Base-by-base conservation (phyloP, 2,888 invertebrate genomes). In the Drosophila acutilabella region DNA sequence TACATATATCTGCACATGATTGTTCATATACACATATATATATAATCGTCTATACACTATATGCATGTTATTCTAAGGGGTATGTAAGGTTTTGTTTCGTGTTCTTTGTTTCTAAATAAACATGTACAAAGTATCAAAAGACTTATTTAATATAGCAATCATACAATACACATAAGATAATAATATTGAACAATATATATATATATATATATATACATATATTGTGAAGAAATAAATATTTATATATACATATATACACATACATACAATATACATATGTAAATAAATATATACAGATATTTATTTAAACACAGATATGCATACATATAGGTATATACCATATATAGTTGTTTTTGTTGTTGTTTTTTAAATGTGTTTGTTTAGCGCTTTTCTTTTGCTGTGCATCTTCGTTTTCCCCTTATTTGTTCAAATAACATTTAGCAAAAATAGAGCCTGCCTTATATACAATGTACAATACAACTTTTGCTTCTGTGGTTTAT, bases 371-470 rank as follows among this genome's bases (percentile, higher is more conserved):
- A 65, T 71, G 54, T 75, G 67, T 81, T 68, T 83, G 65, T 81
- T 79, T 85, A 87, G 80, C 80, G 84, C 64, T 78, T 80, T 80
- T 73, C 78, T 71, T 79, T 75, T 80, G 75, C 77, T 78, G 69
- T 86, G 77, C 71, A 83, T 75, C 75, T 64, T 73, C 78, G 66
- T 74, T 86, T 86, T 85, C 81, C 75, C 87, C 80, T 71, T 88
- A 87, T 82, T 88, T 85, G 82, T 85, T 86, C 71, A 86, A 88
- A 86, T 89, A 87, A 89, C 89, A 89, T 89, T 88, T 87, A 87
- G 89, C 89, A 87, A 89, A 87, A 87, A 87, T 89, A 87, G 88
- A 88, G 74, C 78, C 77, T 89, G 81, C 84, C 80, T 77, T 85
- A 76, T 88, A 74, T 88, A 86, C 87, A 87, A 81, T 87, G 69